These are phyloP conservation scores for Sepiola atlantica DNA, from an alignment of 2,888 invertebrate genomes.

Conservation along the genomic window DNA sequence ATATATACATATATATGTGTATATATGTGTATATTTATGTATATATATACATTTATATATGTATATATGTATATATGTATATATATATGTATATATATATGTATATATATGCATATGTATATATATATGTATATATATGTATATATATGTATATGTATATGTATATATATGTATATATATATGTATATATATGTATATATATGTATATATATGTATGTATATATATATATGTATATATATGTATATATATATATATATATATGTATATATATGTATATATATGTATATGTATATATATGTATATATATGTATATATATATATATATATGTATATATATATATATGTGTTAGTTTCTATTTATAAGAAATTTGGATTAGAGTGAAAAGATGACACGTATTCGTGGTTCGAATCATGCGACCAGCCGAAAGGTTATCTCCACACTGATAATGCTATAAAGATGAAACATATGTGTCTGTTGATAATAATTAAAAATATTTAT, in stretches of 20 bases:
- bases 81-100: background rate
- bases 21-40: background rate
- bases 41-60: constrained; percentile 24
- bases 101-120: background rate
- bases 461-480: background rate
- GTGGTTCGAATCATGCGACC: no score
- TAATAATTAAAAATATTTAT: background rate
- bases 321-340: background rate
- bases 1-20: background rate
- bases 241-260: background rate
- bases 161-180: constrained; percentile 37
- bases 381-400: no score
- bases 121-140: constrained; percentile 12
- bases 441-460: background rate
- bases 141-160: background rate
- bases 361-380: background rate
- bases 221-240: background rate
- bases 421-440: no score
- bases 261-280: background rate
- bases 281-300: background rate
- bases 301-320: background rate
- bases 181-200: no score
- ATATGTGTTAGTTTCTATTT: background rate
- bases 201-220: constrained; percentile 36
- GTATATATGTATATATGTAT: background rate